Evolutionary conservation across 2,797 vertebrate genomes (phyloP).

Genomic region (Triplophysa bombifrons): DNA sequence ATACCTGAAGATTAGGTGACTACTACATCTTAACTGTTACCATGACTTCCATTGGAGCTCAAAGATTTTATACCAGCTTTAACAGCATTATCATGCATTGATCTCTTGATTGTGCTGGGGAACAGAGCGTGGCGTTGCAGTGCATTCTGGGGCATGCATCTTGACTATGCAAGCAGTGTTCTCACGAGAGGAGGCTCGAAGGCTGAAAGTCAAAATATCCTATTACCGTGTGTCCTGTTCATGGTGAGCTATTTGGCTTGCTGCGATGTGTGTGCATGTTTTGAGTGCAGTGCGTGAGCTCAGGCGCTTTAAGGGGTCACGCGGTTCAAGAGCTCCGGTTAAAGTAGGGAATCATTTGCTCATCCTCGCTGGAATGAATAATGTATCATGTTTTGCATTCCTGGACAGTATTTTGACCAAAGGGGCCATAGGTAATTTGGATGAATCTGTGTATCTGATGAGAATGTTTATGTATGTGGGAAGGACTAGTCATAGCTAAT

Average conservation of each 20-base stretch:
- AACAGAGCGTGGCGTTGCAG: slow-evolving; percentile 21
- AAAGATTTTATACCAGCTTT: slow-evolving; percentile 17
- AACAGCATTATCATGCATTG: slow-evolving; percentile 44
- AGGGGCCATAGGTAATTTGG: slow-evolving; percentile 31
- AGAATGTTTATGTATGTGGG: slow-evolving; percentile 9
- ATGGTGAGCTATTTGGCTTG: slow-evolving; percentile 39
- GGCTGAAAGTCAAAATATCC: slow-evolving; percentile 44
- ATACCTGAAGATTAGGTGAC: neutral
- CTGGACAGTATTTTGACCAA: slow-evolving; percentile 11
- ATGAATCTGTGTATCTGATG: slow-evolving; percentile 9
- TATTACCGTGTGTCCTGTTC: slow-evolving; percentile 42
- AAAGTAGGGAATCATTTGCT: slow-evolving; percentile 41
- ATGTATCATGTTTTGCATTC: slow-evolving; percentile 41
- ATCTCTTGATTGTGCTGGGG: slow-evolving; percentile 25
- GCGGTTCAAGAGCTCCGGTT: slow-evolving; percentile 22
- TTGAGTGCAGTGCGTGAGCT: slow-evolving; percentile 12
- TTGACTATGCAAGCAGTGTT: slow-evolving; percentile 34
- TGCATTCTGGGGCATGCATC: slow-evolving; percentile 46
- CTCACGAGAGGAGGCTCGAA: neutral
- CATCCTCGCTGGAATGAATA: slow-evolving; percentile 16
- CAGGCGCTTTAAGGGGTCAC: slow-evolving; percentile 13
- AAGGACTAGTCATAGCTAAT: slow-evolving; percentile 16
- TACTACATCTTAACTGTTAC: slow-evolving; percentile 33
- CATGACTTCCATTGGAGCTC: slow-evolving; percentile 20
- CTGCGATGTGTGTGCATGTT: slow-evolving; percentile 19